Evolutionary conservation across 2,888 invertebrate genomes (phyloP), one percentile per base, ranked within the genome.

Genomic region (Alcis repandata): DNA sequence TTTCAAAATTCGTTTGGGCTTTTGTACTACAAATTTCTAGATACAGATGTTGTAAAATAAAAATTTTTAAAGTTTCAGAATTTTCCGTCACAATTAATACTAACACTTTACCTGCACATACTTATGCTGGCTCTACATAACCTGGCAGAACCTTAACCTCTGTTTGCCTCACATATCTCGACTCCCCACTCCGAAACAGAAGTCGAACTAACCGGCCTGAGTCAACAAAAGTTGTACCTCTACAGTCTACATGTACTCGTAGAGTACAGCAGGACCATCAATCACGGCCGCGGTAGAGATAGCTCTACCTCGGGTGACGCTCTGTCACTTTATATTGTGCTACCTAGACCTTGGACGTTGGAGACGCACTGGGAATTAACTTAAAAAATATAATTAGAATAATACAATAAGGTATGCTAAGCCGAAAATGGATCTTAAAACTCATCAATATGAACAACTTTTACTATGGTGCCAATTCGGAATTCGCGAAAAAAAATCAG

Each of bases 131-230:
- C n/a, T n/a, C n/a, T n/a, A n/a, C 19, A 22, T 1, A 46, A 46
- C 2, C 13, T 46, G n/a, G n/a, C 20, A 20, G 17, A 32, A 49
- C 4, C 15, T 49, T 32, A 49, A 10, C 43, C 41, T 15, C 22
- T 48, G 49, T 63, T 36, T 57, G 57, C 51, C 58, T 20, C 46
- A 58, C 58, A 63, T 63, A 63, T 63, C 62, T 63, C 57, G 11
- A 1, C 48, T 62, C 54, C 46, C 63, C 20, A 11, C 48, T n/a
- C n/a, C n/a, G n/a, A 19, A 48, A 48, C 56, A 46, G 53, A 45
- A 59, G 58, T 48, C 8, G 40, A 58, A 53, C 63, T 58, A 52
- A 36, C 38, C n/a, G n/a, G 32, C 22, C 41, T 19, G 41, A 48
- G 48, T 43, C 20, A 49, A 38, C 58, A 45, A 60, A 60, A 59